Evolutionary conservation across 1,140 invertebrate genomes (phyloP).

Genomic region (Drosophila ogumai): DNA sequence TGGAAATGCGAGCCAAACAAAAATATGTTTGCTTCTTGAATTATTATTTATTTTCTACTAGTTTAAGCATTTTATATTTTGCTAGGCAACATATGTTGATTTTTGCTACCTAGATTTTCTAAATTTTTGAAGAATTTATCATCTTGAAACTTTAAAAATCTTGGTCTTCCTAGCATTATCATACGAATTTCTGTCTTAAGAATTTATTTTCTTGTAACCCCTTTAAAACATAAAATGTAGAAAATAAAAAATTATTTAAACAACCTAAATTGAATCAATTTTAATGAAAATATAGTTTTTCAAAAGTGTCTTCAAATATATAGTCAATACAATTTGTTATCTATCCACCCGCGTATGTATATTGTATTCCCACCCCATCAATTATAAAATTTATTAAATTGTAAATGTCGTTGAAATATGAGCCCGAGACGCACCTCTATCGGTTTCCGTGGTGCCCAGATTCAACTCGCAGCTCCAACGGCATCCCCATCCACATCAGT

Average conservation of each 20-base stretch:
- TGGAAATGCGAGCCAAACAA: background rate
- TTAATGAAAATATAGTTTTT: too few relatives aligned
- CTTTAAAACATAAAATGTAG: too few relatives aligned
- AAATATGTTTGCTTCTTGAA: background rate
- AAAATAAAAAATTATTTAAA: too few relatives aligned
- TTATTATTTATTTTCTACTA: background rate
- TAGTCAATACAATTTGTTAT: conserved; percentile 3
- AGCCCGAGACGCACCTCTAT: conserved; percentile 30
- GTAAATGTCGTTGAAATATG: conserved; percentile 38
- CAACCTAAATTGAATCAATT: too few relatives aligned
- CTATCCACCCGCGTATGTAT: conserved; percentile 3
- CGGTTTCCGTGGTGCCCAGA: conserved; percentile 2
- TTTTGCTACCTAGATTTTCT: too few relatives aligned
- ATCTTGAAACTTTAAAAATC: too few relatives aligned
- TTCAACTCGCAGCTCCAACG: conserved; percentile 8
- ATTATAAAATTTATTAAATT: conserved; percentile 37
- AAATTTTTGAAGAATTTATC: too few relatives aligned
- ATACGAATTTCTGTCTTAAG: too few relatives aligned
- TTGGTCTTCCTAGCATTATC: too few relatives aligned
- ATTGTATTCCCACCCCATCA: conserved; percentile 11
- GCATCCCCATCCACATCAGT: conserved; percentile 47
- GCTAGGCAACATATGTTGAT: too few relatives aligned
- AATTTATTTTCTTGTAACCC: too few relatives aligned
- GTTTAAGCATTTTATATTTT: background rate
- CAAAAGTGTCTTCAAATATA: background rate